phyloP scores from a whole-genome alignment of 2,888 invertebrate genomes.

The Thelaira solivaga region DNA sequence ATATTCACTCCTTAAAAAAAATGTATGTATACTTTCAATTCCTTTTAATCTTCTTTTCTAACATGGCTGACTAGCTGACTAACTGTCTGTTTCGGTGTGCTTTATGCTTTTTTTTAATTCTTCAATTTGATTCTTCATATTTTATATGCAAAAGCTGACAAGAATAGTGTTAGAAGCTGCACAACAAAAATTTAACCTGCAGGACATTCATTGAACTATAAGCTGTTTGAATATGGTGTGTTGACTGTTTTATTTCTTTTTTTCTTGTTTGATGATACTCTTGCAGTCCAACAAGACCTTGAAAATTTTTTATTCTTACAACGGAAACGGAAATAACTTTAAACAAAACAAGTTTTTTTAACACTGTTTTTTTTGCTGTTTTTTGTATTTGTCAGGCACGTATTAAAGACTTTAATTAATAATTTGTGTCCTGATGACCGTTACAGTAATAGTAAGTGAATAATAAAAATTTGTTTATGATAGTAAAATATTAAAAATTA shows the following conservation, averaged over 20 bases:
- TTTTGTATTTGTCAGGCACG: background rate
- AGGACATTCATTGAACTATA: slow-evolving; percentile 14
- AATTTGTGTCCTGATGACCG: slow-evolving; percentile 21
- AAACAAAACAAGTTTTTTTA: slow-evolving; percentile 59
- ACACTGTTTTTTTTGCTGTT: slow-evolving; percentile 30
- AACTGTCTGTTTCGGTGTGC: too few relatives aligned
- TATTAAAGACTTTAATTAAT: slow-evolving; percentile 19
- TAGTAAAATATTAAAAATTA: too few relatives aligned
- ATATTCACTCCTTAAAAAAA: background rate
- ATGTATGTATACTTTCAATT: background rate
- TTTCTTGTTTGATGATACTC: slow-evolving; percentile 23
- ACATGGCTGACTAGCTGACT: background rate
- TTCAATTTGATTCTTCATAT: slow-evolving; percentile 52
- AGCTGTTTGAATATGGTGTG: background rate
- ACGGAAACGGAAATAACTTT: slow-evolving; percentile 61
- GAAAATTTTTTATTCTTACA: slow-evolving; percentile 38
- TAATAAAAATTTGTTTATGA: background rate
- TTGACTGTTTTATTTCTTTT: background rate
- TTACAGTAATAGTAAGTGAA: background rate
- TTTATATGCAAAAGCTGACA: slow-evolving; percentile 37
- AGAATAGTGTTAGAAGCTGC: background rate
- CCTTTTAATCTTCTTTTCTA: background rate
- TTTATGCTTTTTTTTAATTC: background rate
- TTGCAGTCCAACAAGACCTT: too few relatives aligned
- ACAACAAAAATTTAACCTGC: background rate